These are phyloP conservation scores for Elmis aenea DNA, from an alignment of 2,888 invertebrate genomes.

Conservation along the genomic window DNA sequence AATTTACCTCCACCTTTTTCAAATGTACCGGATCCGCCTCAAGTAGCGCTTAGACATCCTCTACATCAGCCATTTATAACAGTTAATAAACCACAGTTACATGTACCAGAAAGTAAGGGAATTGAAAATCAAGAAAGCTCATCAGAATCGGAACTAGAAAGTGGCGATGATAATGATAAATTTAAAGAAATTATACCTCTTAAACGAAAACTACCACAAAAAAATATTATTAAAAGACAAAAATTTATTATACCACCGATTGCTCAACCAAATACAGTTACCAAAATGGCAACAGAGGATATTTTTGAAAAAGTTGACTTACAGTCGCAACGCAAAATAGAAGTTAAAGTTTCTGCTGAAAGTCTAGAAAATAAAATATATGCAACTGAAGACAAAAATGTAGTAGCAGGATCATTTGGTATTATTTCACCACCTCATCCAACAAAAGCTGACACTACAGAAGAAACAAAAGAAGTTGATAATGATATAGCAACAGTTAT, in stretches of 20 bases:
- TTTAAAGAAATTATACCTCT: conserved; percentile 46
- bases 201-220: conserved; percentile 46
- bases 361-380: conserved; percentile 26
- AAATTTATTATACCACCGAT: conserved; percentile 49
- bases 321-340: conserved; percentile 49
- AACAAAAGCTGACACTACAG: conserved; percentile 48
- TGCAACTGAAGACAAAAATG: conserved; percentile 19
- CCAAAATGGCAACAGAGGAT: conserved; percentile 47
- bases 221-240: conserved; percentile 51
- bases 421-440: conserved; percentile 25
- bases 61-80: conserved; percentile 36
- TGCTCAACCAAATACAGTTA: conserved; percentile 22
- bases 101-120: too few relatives aligned
- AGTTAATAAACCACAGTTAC: conserved; percentile 39
- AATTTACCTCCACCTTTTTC: conserved; percentile 80
- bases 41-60: conserved; percentile 24
- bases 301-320: conserved; percentile 52
- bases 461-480: conserved; percentile 48
- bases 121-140: conserved; percentile 23
- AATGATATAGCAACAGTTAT: conserved; percentile 42
- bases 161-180: conserved; percentile 49
- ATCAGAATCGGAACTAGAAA: conserved; percentile 62
- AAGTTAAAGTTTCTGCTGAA: conserved; percentile 48
- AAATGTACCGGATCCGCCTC: conserved; percentile 46
- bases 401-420: conserved; percentile 38